Evolutionary conservation across 2,113 vertebrate species (phyloP).

Genomic region (Engystomops pustulosus): DNA sequence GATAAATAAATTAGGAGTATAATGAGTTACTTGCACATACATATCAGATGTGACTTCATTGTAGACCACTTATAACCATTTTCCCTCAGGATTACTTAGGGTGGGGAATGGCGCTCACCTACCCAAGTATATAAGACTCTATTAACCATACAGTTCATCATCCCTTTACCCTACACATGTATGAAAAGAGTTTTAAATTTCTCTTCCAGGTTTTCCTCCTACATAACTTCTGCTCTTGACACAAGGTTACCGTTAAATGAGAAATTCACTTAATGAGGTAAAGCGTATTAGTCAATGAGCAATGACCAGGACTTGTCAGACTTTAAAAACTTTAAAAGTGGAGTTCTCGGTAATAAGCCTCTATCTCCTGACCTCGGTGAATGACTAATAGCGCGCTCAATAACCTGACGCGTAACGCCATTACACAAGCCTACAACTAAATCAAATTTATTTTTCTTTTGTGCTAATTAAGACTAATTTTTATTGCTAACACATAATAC

Average conservation of each 20-base stretch:
- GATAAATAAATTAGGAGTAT: too few species aligned
- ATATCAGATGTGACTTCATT: too few species aligned
- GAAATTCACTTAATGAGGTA: background rate
- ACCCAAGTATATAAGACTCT: too few species aligned
- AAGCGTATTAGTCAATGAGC: background rate
- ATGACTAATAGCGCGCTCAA: background rate
- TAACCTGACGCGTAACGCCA: background rate
- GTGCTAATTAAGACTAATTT: background rate
- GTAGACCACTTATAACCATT: too few species aligned
- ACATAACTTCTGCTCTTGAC: background rate
- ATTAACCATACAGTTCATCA: too few species aligned
- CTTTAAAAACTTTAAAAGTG: background rate
- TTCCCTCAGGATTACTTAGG: too few species aligned
- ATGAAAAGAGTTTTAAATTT: background rate
- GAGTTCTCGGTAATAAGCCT: background rate
- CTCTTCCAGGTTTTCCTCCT: background rate
- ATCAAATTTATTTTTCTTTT: background rate
- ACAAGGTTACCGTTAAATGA: background rate
- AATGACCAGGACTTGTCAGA: background rate
- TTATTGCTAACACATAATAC: background rate
- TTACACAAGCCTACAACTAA: background rate
- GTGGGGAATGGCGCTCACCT: too few species aligned
- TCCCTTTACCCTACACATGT: background rate
- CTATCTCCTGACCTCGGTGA: background rate
- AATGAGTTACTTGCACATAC: too few species aligned